Base-by-base conservation (phyloP, 2,888 invertebrate genomes). In the Antitype chi region DNA sequence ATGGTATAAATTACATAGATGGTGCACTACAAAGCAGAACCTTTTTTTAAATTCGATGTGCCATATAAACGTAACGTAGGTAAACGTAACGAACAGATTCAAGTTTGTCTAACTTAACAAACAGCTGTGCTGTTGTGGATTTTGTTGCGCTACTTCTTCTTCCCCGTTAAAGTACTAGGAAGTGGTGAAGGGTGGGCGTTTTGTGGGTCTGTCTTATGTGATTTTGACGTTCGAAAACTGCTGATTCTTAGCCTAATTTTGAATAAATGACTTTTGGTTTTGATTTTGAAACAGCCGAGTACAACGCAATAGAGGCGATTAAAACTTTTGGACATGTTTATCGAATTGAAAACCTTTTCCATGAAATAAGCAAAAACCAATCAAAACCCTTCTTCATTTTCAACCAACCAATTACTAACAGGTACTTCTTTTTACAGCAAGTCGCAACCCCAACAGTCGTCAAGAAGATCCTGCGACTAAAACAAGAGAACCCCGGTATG, bases 361-460 rank as follows among this genome's bases (percentile, higher is more conserved):
- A 3, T 6, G 0, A 57, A 9, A 13, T 38, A 17, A 15, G 57
- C 59, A 20, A 52, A 0, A 7, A 43, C 2, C 49, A 70, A n/a
- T 43, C 4, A 17, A 55, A 62, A 38, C 3, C 0, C 25, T 13
- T 13, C 6, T 38, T 2, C 9, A 15, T 1, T n/a, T 4, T 43
- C 13, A 5, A 25, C 11, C 7, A 49, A 43, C 17, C n/a, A 38
- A 47, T 7, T 2, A 66, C 53, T 87, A 78, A 81, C 28, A 72
- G 5, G 6, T 0, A 74, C 53, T 4, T 84, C 2, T 73, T 89
- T 66, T 86, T 94, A 82, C 97, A 99, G 99, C 99, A 99, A 99
- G 99, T 99, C 83, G 99, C 99, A 82, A 99, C 99, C 7, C 99
- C 99, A 2, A 98, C 99, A 0, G 99, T 99, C 0, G 99, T 99